Base-by-base conservation (phyloP, 2,888 invertebrate genomes). In the Xestia ashworthii region DNA sequence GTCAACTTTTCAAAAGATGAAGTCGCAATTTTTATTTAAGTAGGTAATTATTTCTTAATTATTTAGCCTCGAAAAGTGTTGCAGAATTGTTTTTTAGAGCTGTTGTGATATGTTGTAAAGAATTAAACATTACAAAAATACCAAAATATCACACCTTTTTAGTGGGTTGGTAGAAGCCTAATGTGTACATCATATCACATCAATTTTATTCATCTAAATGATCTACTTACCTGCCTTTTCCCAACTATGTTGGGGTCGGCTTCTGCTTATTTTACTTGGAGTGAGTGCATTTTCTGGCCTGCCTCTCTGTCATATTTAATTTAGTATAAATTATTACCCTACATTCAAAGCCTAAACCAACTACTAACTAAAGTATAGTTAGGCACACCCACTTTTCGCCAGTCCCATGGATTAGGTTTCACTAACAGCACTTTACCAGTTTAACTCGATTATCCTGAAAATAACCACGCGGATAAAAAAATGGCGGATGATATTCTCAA, bases 11-110 rank as follows among this genome's bases (percentile, higher is more conserved):
- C 71, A 0, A 12, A 78, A 74, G 60, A 74, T 14, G 5, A 46
- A 19, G 65, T 82, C 53, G 50, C 53, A 67, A 78, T 38, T 53
- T 53, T 60, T 32, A 41, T 38, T 78, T 78, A n/a, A n/a, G n/a
- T 1, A 32, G 41, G 41, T 62, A 44, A 74, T 66, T 66, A 74
- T 69, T 80, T 74, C 74, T 22, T 22, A 50, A 74, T 48, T 22
- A n/a, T 70, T 76, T 65, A 58, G 32, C 65, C 65, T 70, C 46
- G 75, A 19, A 14, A 46, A 32, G 19, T 38, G 22, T 80, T 81
- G 38, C 41, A 46, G 38, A 60, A 66, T 25, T 46, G 3, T 58
- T 71, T 73, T 44, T 46, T 6, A 12, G 2, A 16, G 65, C 32
- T 32, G 32, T 9, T 60, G 38, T 19, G 25, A 3, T 0, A 19